A percentile compares a stretch with the other conserved stretches of the same genome.
Evolutionary conservation across 2,888 invertebrate genomes (phyloP).

Genomic region (Cryptophagus acutangulus): DNA sequence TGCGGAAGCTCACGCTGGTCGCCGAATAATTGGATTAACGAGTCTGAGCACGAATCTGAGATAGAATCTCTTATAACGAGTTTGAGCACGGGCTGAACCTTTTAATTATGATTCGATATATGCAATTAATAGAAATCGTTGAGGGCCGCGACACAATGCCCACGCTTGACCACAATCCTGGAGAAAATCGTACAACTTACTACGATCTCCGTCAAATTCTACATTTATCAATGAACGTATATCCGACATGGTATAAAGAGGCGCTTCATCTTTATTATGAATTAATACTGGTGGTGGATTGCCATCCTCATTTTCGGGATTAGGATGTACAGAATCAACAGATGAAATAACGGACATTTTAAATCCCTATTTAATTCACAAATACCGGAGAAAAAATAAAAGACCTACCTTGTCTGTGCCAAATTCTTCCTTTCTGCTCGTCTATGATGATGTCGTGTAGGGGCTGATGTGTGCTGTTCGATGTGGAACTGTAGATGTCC

Average conservation of each 20-base stretch:
- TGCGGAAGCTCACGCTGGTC: not conserved
- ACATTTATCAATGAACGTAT: constrained; percentile 5
- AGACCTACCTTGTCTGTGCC: no score
- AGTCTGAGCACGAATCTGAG: not conserved
- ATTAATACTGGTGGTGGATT: no score
- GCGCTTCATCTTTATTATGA: not conserved
- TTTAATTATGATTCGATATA: constrained; percentile 3
- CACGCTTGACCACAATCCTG: constrained; percentile 6
- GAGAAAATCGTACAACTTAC: constrained; percentile 3
- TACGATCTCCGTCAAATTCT: not conserved
- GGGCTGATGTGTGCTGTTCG: no score
- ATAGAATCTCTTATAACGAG: not conserved
- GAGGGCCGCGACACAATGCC: constrained; percentile 2
- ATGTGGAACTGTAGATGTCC: no score
- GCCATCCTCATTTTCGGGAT: no score
- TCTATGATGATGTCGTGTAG: no score
- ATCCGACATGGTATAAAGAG: constrained; percentile 6
- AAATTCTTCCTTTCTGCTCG: no score
- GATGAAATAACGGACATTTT: no score
- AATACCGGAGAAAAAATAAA: no score
- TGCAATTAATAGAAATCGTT: not conserved
- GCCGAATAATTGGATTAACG: not conserved
- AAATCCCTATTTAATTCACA: no score
- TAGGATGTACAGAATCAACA: no score
- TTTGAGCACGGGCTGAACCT: constrained; percentile 1